Conservation (phyloP, 1,140 invertebrate genomes). For the Zophobas morio region DNA sequence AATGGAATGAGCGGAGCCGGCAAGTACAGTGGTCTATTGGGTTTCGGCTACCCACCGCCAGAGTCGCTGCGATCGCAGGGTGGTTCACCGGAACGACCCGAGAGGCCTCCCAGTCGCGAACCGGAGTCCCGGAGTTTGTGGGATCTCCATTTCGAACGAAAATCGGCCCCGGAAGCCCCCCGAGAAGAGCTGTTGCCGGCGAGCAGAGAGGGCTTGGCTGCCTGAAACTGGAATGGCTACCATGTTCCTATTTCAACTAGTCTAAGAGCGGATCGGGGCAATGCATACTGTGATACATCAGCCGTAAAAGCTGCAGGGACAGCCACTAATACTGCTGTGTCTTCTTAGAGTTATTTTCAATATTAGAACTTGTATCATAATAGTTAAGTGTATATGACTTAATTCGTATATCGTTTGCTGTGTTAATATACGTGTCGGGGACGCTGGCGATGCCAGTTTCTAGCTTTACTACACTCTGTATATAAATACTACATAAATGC, state of each 20-base stretch:
- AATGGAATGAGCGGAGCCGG: constrained; percentile 70
- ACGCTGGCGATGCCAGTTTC: constrained; percentile 64
- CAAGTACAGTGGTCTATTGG: constrained; percentile 73
- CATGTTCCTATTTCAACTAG: constrained; percentile 65
- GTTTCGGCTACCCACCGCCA: constrained; percentile 71
- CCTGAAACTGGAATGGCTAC: constrained; percentile 66
- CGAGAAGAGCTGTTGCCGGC: constrained; percentile 67
- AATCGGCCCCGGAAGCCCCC: constrained; percentile 64
- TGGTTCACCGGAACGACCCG: constrained; percentile 63
- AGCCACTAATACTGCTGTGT: constrained; percentile 61
- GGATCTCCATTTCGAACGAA: constrained; percentile 68
- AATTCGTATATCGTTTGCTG: constrained; percentile 62
- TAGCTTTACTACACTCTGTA: constrained; percentile 63
- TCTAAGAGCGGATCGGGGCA: constrained; percentile 66
- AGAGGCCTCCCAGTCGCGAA: constrained; percentile 62
- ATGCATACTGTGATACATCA: constrained; percentile 68
- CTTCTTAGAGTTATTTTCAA: constrained; percentile 59
- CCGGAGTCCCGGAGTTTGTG: constrained; percentile 67
- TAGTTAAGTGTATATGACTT: constrained; percentile 60
- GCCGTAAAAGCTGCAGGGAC: constrained; percentile 62
- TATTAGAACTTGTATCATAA: constrained; percentile 57
- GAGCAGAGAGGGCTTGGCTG: constrained; percentile 69
- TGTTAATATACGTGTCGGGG: constrained; percentile 64
- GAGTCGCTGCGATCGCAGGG: constrained; percentile 66
- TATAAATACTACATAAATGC: constrained; percentile 56